These are phyloP conservation scores for Cephonodes hylas DNA, from an alignment of 2,888 invertebrate species.

Conservation along the genomic window DNA sequence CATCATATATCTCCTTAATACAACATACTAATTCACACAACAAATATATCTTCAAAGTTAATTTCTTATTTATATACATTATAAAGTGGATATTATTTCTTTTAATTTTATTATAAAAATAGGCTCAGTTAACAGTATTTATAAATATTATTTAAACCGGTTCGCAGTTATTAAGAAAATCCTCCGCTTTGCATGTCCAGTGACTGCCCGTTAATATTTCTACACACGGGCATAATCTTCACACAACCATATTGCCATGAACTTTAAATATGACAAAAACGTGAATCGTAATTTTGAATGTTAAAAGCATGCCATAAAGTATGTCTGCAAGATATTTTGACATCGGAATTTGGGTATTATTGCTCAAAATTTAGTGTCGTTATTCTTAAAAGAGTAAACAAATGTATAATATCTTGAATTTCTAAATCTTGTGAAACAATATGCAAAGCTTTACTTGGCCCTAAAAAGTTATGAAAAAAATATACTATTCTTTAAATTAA, in stretches of 20 bases:
- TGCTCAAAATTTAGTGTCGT: not conserved
- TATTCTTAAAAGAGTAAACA: too few species aligned
- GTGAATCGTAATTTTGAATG: not conserved
- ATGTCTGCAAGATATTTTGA: not conserved
- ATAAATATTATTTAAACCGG: conserved; percentile 33
- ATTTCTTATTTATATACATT: not conserved
- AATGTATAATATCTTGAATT: too few species aligned
- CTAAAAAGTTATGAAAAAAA: too few species aligned
- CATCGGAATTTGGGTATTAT: not conserved
- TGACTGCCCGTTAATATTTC: conserved; percentile 28
- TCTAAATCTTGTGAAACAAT: too few species aligned
- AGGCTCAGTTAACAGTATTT: not conserved
- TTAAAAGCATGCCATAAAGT: not conserved
- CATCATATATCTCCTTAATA: too few species aligned
- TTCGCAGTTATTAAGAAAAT: conserved; percentile 44
- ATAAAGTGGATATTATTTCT: not conserved
- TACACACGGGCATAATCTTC: conserved; percentile 27
- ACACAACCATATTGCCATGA: conserved; percentile 19
- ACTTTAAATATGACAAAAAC: not conserved
- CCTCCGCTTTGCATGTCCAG: conserved; percentile 38
- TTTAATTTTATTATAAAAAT: not conserved
- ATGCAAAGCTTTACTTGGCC: too few species aligned
- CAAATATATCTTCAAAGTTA: too few species aligned
- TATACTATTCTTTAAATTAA: too few species aligned
- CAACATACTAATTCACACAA: too few species aligned